Evolutionary conservation across 2,888 invertebrate species (phyloP).

Genomic region (Odontocolon sp.): DNA sequence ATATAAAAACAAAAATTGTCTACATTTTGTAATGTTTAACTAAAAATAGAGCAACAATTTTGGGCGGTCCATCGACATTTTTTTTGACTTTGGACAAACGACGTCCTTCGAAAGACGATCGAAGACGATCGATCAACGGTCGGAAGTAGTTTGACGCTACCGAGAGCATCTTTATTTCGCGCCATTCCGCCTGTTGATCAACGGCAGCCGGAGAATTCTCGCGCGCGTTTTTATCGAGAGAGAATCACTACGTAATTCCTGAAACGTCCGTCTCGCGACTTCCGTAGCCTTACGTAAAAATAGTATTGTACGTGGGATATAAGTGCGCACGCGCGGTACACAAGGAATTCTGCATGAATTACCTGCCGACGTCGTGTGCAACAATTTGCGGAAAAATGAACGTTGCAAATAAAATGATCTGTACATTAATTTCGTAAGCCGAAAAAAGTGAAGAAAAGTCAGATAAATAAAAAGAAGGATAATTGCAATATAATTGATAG

Average conservation of each 20-base stretch:
- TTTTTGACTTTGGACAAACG: conserved; percentile 39
- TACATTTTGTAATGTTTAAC: no score
- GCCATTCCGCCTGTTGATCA: no score
- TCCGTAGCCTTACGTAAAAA: conserved; percentile 57
- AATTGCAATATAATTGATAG: no score
- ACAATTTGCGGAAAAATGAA: not conserved
- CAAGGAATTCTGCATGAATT: conserved; percentile 26
- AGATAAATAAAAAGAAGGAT: not conserved
- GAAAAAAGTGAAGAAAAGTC: no score
- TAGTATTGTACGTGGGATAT: no score
- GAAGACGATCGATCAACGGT: conserved; percentile 44
- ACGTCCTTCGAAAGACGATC: conserved; percentile 45
- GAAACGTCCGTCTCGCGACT: conserved; percentile 47
- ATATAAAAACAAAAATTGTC: no score
- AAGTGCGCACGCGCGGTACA: not conserved
- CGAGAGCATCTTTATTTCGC: conserved; percentile 49
- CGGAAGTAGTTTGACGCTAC: conserved; percentile 59
- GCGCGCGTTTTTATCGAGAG: conserved; percentile 22
- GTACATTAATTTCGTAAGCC: not conserved
- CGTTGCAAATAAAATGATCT: no score
- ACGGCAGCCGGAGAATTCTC: no score
- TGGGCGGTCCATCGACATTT: no score
- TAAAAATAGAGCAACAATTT: no score
- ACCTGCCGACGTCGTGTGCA: not conserved
- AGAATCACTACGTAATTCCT: conserved; percentile 48